Evolutionary conservation across 2,113 vertebrate genomes (phyloP), one percentile per base, ranked within the genome.

Genomic region (Pandion haliaetus): DNA sequence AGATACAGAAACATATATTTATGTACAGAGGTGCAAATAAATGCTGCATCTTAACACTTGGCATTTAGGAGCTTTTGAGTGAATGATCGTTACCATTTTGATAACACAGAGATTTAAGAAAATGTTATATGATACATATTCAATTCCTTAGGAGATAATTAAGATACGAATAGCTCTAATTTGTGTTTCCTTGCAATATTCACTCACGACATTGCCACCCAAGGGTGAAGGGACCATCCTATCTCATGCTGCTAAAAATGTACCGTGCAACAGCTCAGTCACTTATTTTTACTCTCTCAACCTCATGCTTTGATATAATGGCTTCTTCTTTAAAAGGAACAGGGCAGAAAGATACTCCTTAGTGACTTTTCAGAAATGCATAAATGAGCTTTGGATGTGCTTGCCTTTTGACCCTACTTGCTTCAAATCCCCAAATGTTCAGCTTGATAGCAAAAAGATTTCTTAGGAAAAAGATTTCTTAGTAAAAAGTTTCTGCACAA

Each of bases 351-450:
- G 70, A 40, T 21, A n/a, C 77, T 93, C 95, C 90, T 73, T 44
- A 80, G 78, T 80, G 95, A 54, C 66, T 95, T 72, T 72, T 36
- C 45, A 61, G 2, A 54, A 77, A 72, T 42, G 73, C 78, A 93
- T 61, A 84, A 91, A 85, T 0, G 54, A 91, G 40, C 70, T 94
- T 82, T 70, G 62, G 66, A 85, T 82, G 70, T 74, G n/a, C 23
- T 82, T 0, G 0, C 73, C 82, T 95, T 76, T 88, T 96, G 92
- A 95, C 90, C 86, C 34, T 45, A 19, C 61, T 73, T 12, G 3
- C 54, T 94, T 85, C 81, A 90, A 93, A 94, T 52, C n/a, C 83
- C 69, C 61, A 79, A 76, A 90, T 54, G 70, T 90, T 93, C 90
- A 82, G 25, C 54, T 88, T 58, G 44, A 63, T 26, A 57, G 52